phyloP scores from a whole-genome alignment of 2,797 vertebrate genomes.

The Orestias chungarensis region DNA sequence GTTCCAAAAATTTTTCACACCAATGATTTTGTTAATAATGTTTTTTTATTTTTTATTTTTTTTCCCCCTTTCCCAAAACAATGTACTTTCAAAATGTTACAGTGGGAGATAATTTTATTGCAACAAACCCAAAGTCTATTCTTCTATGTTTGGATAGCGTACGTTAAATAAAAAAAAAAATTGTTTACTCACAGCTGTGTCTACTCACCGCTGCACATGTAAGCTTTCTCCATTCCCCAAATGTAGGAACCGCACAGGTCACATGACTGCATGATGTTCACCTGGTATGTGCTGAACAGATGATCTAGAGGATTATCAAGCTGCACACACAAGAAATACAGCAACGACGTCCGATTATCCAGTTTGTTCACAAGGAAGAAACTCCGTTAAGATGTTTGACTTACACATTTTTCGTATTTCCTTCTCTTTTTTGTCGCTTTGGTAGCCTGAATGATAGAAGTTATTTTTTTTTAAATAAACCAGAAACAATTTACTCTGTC shows the following conservation, averaged over 20 bases:
- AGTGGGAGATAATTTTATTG: background rate
- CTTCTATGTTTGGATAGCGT: too few relatives aligned
- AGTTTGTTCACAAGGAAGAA: background rate
- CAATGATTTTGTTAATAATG: background rate
- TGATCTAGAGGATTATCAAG: slow-evolving; percentile 88
- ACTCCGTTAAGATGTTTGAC: slow-evolving; percentile 42
- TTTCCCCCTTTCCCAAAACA: background rate
- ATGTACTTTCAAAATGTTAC: background rate
- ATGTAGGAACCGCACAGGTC: slow-evolving; percentile 93
- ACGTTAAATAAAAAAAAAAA: background rate
- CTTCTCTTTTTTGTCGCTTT: slow-evolving; percentile 86
- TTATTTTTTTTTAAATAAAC: background rate
- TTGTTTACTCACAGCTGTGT: background rate
- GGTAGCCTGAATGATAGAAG: slow-evolving; percentile 66
- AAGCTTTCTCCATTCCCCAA: slow-evolving; percentile 97
- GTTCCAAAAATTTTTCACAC: background rate
- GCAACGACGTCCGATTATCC: background rate
- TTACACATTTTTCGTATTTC: slow-evolving; percentile 88
- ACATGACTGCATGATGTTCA: slow-evolving; percentile 95
- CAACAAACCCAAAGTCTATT: too few relatives aligned
- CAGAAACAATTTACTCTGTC: background rate
- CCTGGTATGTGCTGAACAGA: slow-evolving; percentile 91
- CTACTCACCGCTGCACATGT: slow-evolving; percentile 91
- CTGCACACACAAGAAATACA: slow-evolving; percentile 63
- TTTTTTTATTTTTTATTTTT: background rate